Conservation (phyloP, 2,888 invertebrate genomes). For the Drosophila mettleri region DNA sequence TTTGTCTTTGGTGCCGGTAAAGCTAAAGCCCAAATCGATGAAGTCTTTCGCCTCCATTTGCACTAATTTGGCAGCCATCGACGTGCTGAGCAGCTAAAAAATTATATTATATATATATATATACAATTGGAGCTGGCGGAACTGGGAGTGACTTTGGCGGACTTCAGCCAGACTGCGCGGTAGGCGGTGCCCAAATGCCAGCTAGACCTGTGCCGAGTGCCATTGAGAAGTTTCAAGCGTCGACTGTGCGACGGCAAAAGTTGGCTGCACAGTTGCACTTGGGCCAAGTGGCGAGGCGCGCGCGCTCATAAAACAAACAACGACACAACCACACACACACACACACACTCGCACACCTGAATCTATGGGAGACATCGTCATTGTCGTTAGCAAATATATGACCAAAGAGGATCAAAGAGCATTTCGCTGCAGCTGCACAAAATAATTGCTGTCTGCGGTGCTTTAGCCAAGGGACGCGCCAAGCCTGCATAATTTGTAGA, state of each 20-base stretch:
- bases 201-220: constrained; percentile 58
- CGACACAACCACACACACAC: constrained; percentile 39
- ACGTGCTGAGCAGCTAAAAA: constrained; percentile 69
- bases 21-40: constrained; percentile 56
- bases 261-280: constrained; percentile 78
- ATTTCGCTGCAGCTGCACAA: constrained; percentile 55
- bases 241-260: constrained; percentile 67
- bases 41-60: constrained; percentile 55
- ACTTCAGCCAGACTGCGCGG: constrained; percentile 10
- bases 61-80: constrained; percentile 76
- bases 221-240: constrained; percentile 78
- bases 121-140: constrained; percentile 36
- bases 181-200: constrained; percentile 8
- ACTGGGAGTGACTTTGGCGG: constrained; percentile 63
- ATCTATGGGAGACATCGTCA: constrained; percentile 63
- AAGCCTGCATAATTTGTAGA: constrained; percentile 46
- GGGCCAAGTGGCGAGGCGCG: constrained; percentile 71
- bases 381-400: constrained; percentile 80
- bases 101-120: background rate
- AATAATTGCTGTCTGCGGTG: constrained; percentile 63
- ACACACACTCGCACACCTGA: constrained; percentile 42
- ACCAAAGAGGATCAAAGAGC: constrained; percentile 75
- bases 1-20: constrained; percentile 33
- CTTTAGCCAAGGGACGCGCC: constrained; percentile 31
- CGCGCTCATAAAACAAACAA: constrained; percentile 76